Evolutionary conservation across 2,113 vertebrate species (phyloP).

Genomic region (Paralichthys olivaceus): DNA sequence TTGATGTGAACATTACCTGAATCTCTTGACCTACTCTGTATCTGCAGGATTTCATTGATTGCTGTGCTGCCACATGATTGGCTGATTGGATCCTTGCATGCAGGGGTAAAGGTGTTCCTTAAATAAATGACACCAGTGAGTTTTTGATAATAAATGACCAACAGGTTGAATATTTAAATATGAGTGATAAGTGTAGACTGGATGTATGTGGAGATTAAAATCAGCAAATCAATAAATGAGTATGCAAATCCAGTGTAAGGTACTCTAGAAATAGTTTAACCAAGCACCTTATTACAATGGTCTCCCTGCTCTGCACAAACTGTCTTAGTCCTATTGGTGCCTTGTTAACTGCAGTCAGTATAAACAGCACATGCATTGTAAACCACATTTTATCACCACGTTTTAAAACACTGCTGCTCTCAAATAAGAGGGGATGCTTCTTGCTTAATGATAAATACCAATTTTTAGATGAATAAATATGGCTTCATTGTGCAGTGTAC

Average conservation of each 20-base stretch:
- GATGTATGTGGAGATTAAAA: neutral
- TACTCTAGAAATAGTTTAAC: neutral
- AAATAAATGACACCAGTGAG: no score
- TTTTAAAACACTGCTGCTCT: neutral
- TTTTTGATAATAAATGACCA: no score
- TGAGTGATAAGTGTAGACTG: neutral
- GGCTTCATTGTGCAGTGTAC: constrained; percentile 31
- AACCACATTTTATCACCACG: neutral
- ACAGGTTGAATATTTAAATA: neutral
- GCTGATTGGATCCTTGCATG: neutral
- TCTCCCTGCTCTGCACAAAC: neutral
- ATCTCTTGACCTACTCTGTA: neutral
- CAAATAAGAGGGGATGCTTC: neutral
- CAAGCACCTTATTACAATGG: neutral
- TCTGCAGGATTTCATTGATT: neutral
- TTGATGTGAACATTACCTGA: neutral
- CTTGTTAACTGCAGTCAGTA: neutral
- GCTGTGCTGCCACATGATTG: neutral
- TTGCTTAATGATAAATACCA: constrained; percentile 3
- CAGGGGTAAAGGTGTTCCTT: neutral
- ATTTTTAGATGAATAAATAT: constrained; percentile 13
- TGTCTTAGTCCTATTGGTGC: neutral
- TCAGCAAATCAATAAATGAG: neutral
- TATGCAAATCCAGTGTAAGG: neutral
- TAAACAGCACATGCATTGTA: neutral